Base-by-base conservation (phyloP, 2,113 vertebrate genomes). In the Axis porcinus region DNA sequence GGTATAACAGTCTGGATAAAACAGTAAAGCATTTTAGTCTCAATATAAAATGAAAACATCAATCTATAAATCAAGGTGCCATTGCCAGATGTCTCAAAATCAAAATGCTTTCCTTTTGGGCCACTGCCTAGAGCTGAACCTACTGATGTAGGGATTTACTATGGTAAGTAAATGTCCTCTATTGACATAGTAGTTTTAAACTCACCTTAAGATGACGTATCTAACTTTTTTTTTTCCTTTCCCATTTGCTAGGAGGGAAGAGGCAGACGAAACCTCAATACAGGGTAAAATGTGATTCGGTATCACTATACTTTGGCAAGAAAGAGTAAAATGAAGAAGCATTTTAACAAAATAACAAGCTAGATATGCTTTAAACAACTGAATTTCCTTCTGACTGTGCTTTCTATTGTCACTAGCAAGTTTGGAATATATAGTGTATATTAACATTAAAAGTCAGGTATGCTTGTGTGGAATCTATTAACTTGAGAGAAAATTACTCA, bases 361-460 rank as follows among this genome's bases (percentile, higher is more conserved):
- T 95, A 95, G 91, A 76, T 94, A 87, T 90, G 91, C 84, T 97
- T 99, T 98, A 96, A 98, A 98, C 97, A 98, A 96, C 70, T 87
- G 95, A 94, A 98, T 97, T 98, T 98, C 98, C 98, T 97, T 98
- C 97, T 98, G 97, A 97, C 81, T 97, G 97, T 95, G 95, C 89
- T 98, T 98, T 95, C 97, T 94, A 97, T 96, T 89, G 88, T 97
- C 98, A 97, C 79, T 79, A 97, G 94, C 78, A 97, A 98, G 96
- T 98, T 96, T 92, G 93, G 98, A 98, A 98, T 97, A 97, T 98
- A 96, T 82, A 97, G 95, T 91, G 97, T 98, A 98, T 8, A 81
- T 94, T 98, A 98, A 97, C 97, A 98, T 97, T 98, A 98, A 98
- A 98, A 98, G 97, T 97, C 97, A 98, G 98, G 98, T 98, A 97